Evolutionary conservation across 2,113 vertebrate genomes (phyloP).

Genomic region (Chloebia gouldiae): DNA sequence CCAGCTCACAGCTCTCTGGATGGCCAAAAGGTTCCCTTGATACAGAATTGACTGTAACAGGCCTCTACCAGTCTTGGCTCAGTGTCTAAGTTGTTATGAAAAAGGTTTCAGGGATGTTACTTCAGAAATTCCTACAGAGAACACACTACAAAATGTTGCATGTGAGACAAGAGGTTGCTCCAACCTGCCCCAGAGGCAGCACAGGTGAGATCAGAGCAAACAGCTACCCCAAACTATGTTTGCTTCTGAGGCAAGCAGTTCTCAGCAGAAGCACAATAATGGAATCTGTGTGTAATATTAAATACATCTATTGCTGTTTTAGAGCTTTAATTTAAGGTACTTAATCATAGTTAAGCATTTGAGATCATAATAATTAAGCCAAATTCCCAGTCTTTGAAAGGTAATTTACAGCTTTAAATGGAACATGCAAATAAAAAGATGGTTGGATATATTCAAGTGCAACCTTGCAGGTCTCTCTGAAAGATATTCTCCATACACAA

Average conservation of each 20-base stretch:
- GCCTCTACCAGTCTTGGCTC: neutral
- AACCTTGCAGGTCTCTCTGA: neutral
- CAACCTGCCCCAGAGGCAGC: neutral
- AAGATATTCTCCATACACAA: neutral
- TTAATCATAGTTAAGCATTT: neutral
- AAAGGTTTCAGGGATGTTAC: neutral
- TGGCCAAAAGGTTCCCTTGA: neutral
- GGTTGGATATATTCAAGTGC: neutral
- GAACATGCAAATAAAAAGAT: neutral
- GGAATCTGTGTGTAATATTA: neutral
- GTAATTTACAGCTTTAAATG: neutral
- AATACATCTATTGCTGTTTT: neutral
- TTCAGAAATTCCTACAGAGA: neutral
- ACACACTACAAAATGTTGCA: neutral
- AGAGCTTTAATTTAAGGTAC: neutral
- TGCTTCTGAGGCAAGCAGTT: neutral
- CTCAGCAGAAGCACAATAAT: neutral
- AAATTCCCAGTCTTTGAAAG: neutral
- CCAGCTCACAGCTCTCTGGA: neutral
- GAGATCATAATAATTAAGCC: neutral
- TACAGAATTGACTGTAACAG: neutral
- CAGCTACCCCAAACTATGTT: neutral
- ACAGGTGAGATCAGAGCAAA: neutral
- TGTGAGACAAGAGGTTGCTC: neutral
- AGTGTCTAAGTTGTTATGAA: neutral